Percentiles rank a stretch among this genome's conserved stretches.
Conservation (phyloP, 2,797 vertebrate genomes). For the Enteromius afrohamiltoni region DNA sequence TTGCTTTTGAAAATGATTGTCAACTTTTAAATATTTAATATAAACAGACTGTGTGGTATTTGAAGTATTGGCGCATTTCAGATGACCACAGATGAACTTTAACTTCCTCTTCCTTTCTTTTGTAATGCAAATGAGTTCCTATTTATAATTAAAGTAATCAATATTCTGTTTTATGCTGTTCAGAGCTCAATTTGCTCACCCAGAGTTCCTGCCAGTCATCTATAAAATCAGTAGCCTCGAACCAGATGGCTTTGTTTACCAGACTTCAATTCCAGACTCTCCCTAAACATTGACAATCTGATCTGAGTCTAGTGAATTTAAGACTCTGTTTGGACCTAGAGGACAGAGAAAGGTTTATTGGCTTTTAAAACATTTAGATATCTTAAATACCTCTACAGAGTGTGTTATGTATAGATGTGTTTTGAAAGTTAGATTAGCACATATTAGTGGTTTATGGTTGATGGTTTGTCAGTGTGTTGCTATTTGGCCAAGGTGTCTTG, state of each 20-base stretch:
- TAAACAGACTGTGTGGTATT: conserved; percentile 6
- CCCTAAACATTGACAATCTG: conserved; percentile 9
- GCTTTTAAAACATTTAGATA: conserved; percentile 4
- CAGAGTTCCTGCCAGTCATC: not conserved
- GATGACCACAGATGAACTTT: not conserved
- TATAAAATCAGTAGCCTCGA: conserved; percentile 11
- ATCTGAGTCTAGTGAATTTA: conserved; percentile 10
- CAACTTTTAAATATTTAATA: not conserved
- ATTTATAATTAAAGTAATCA: conserved; percentile 43
- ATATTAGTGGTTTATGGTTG: no score
- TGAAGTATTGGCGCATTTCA: not conserved
- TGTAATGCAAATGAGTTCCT: conserved; percentile 27
- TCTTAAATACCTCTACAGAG: not conserved
- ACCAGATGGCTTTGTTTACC: conserved; percentile 21
- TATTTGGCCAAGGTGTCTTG: not conserved
- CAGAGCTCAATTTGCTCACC: conserved; percentile 4
- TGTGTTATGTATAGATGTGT: not conserved
- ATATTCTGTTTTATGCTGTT: conserved; percentile 34
- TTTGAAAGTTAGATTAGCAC: not conserved
- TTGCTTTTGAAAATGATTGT: not conserved
- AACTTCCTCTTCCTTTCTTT: conserved; percentile 1
- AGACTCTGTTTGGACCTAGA: conserved; percentile 5
- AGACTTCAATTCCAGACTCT: not conserved
- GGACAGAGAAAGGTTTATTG: conserved; percentile 17
- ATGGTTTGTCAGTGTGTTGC: not conserved